A percentile compares a stretch with the other conserved stretches of the same genome.
phyloP scores from a whole-genome alignment of 2,113 vertebrate genomes.

The Helogale parvula region DNA sequence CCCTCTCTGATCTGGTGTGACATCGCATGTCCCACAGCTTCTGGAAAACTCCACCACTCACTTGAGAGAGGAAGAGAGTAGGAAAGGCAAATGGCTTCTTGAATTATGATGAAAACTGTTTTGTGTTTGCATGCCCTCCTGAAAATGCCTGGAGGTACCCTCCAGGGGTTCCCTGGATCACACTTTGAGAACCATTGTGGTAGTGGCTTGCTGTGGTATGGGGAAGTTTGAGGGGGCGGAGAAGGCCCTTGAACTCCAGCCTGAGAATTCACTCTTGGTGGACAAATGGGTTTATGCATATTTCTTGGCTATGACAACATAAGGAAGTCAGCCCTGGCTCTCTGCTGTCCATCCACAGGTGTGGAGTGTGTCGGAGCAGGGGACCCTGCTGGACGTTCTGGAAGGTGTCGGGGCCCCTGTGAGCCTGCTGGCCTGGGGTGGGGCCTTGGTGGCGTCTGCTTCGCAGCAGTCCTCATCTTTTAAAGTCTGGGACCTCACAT shows the following conservation, averaged over 20 bases:
- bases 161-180: not conserved
- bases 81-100: not conserved
- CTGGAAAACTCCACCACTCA: not conserved
- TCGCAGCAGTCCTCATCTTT: conserved; percentile 79
- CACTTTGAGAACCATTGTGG: not conserved
- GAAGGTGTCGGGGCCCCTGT: conserved; percentile 83
- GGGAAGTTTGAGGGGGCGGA: not conserved
- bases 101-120: not conserved
- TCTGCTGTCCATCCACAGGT: conserved; percentile 78
- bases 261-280: not conserved
- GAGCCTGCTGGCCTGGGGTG: conserved; percentile 73
- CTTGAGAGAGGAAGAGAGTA: not conserved
- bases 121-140: not conserved
- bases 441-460: conserved; percentile 83
- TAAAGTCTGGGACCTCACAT: conserved; percentile 86
- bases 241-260: not conserved
- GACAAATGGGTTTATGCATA: rapidly evolving
- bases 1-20: not conserved
- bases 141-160: not conserved
- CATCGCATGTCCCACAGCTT: not conserved
- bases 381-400: conserved; percentile 83
- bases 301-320: rapidly evolving
- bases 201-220: rapidly evolving
- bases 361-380: conserved; percentile 89
- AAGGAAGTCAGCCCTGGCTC: too few relatives aligned